A percentile compares a stretch with the other conserved stretches of the same genome.
Evolutionary conservation across 2,888 invertebrate species (phyloP).

Genomic region (Agriopis leucophaearia): DNA sequence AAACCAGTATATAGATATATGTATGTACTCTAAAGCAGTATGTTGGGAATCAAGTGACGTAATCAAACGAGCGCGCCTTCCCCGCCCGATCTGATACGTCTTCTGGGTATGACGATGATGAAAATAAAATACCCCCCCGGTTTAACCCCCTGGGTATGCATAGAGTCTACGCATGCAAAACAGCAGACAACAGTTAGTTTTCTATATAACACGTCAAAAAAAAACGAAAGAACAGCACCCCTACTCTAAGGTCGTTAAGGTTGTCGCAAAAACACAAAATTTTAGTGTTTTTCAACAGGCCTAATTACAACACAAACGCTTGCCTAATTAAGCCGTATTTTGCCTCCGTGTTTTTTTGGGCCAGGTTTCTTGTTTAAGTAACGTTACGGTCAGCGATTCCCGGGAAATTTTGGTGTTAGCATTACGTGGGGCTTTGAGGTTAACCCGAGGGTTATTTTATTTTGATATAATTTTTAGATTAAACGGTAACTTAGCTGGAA

Average conservation of each 20-base stretch:
- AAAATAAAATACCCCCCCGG: too few relatives aligned
- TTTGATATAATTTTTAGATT: background rate
- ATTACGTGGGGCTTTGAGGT: conserved; percentile 21
- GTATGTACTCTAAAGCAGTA: too few relatives aligned
- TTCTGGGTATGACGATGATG: too few relatives aligned
- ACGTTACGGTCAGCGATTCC: conserved; percentile 29
- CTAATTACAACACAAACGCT: conserved; percentile 70
- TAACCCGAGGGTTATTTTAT: background rate
- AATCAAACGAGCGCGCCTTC: too few relatives aligned
- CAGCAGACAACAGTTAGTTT: background rate
- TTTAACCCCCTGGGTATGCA: too few relatives aligned
- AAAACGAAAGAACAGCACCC: background rate
- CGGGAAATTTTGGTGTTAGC: conserved; percentile 22
- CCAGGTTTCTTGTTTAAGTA: conserved; percentile 38
- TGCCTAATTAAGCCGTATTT: conserved; percentile 62
- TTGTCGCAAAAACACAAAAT: conserved; percentile 71
- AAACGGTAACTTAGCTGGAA: too few relatives aligned
- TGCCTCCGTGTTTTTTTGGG: conserved; percentile 41
- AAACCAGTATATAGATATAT: too few relatives aligned
- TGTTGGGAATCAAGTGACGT: too few relatives aligned
- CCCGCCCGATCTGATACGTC: too few relatives aligned
- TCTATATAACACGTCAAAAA: background rate
- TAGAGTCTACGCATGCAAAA: background rate
- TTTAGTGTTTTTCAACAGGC: conserved; percentile 73
- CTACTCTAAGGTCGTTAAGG: conserved; percentile 16